Conservation (phyloP, 2,797 vertebrate genomes). For the Ctenosaura bakeri region DNA sequence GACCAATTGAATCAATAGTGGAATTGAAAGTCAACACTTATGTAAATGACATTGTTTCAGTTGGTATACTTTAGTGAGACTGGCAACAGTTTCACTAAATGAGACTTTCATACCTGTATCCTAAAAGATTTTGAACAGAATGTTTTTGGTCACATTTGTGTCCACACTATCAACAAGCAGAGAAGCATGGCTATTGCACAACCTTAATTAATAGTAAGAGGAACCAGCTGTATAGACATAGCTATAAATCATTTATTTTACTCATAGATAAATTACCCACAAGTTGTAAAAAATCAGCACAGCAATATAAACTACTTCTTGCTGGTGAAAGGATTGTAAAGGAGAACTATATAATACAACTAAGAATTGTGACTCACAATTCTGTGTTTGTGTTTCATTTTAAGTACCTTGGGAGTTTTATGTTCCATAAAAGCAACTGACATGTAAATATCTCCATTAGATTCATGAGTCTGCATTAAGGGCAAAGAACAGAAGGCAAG, state of each 20-base stretch:
- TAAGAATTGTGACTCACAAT: background rate
- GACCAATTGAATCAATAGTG: background rate
- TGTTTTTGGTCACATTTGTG: background rate
- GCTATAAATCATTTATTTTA: background rate
- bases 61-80: background rate
- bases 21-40: too few relatives aligned
- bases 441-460: constrained; percentile 74
- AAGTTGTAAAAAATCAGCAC: background rate
- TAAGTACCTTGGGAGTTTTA: constrained; percentile 2
- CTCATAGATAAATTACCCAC: background rate
- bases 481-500: constrained; percentile 91
- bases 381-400: background rate
- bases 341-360: background rate
- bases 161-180: background rate
- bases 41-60: too few relatives aligned
- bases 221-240: background rate
- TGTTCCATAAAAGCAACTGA: constrained; percentile 20
- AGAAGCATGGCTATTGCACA: background rate
- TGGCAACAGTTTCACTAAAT: background rate
- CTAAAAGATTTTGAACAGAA: too few relatives aligned
- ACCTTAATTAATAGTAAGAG: background rate
- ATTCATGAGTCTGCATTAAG: constrained; percentile 93
- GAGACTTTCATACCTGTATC: background rate
- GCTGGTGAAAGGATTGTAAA: background rate
- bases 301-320: background rate